A percentile compares a stretch with the other conserved stretches of the same genome.
phyloP scores from a whole-genome alignment of 2,888 invertebrate genomes.

The Copidosoma aretas region DNA sequence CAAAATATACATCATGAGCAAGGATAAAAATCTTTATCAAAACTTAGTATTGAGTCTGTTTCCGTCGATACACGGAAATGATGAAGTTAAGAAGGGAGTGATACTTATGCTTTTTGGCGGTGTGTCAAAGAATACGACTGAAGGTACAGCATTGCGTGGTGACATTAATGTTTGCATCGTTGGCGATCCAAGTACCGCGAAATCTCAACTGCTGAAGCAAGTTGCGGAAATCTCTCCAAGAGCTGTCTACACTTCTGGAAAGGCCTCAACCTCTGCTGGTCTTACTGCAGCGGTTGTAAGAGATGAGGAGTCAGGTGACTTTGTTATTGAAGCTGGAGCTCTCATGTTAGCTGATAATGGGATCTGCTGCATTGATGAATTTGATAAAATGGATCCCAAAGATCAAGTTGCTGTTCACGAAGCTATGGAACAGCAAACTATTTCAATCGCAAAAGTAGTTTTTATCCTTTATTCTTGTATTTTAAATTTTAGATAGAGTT shows the following conservation, averaged over 20 bases:
- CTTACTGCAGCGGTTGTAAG: constrained; percentile 97
- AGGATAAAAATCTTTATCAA: constrained; percentile 86
- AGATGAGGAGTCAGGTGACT: constrained; percentile 98
- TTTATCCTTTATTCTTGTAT: constrained; percentile 5
- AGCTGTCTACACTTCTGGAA: constrained; percentile 98
- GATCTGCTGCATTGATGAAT: constrained; percentile 98
- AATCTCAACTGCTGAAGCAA: constrained; percentile 95
- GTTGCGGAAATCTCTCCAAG: constrained; percentile 93
- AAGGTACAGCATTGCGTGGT: constrained; percentile 91
- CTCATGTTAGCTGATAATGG: constrained; percentile 99
- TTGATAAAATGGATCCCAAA: constrained; percentile 97
- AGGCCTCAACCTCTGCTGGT: constrained; percentile 97
- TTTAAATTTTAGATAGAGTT: neutral
- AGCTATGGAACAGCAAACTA: constrained; percentile 99
- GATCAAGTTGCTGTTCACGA: constrained; percentile 99
- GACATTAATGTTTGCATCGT: constrained; percentile 98
- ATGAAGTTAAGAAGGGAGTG: constrained; percentile 92
- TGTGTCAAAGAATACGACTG: constrained; percentile 90
- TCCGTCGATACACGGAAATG: constrained; percentile 95
- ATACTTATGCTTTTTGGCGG: constrained; percentile 97
- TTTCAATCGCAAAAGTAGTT: constrained; percentile 90
- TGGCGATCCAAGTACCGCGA: constrained; percentile 98
- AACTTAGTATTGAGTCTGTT: constrained; percentile 92
- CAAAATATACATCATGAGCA: constrained; percentile 96
- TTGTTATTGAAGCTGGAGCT: constrained; percentile 99